Base-by-base conservation (phyloP, 2,797 vertebrate species). In the Pygocentrus nattereri region DNA sequence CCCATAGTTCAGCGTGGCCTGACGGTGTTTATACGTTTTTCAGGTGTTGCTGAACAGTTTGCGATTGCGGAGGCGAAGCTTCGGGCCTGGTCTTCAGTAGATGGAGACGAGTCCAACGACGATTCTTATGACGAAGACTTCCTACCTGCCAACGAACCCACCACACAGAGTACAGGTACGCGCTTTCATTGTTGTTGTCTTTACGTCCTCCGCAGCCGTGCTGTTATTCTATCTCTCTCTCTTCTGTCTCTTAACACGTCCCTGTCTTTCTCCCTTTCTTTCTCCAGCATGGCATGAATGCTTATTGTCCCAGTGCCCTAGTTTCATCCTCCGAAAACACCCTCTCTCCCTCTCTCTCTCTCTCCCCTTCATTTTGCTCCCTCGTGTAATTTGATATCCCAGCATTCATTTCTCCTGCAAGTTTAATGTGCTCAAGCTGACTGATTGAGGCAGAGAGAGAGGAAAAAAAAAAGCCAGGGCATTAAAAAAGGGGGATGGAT, bases 101-200 rank as follows among this genome's bases (percentile, higher is more conserved):
- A 99, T 0, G 97, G 97, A 0, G 97, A 99, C 0, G 97, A 99
- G 85, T 99, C 97, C 76, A 98, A 97, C 0, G 98, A 99, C 0
- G 98, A 99, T 82, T 99, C 97, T 77, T 99, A 98, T 0, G 98
- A 99, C 0, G 98, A 99, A 84, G 98, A 99, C 87, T 97, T 96
- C 79, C 75, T 93, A 80, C 95, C 95, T 70, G 91, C 93, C 78
- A 94, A 95, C 1, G 97, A 99, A 78, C 92, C 94, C 72, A 85
- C 90, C 72, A 92, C 95, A 74, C 94, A 95, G 88, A 95, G 93
- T 91, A 95, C 94, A 95, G 94, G 94, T 95, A 80, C 15, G 71
- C 70, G 72, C 64, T 3, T 8, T 16, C 34, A 75, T 34, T 21
- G 38, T 8, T 38, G 5, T 6, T 38, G 5, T 8, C 0, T 8